Conservation (phyloP, 2,797 vertebrate species). For the Erethizon dorsatum region DNA sequence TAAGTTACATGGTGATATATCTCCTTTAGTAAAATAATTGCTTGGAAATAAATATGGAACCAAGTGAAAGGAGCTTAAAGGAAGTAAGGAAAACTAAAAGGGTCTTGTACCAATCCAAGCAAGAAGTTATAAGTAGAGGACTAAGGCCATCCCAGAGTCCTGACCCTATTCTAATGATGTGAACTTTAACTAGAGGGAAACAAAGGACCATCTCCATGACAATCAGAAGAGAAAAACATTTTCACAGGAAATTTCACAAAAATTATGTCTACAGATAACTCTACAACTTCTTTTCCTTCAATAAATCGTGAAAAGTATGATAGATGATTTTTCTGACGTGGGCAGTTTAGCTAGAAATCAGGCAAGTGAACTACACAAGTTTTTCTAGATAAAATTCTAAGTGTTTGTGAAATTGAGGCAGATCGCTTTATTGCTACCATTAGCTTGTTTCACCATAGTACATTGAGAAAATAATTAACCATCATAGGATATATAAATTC, state of each 20-base stretch:
- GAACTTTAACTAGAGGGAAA: constrained; percentile 44
- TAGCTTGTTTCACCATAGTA: constrained; percentile 13
- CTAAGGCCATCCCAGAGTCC: background rate
- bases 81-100: background rate
- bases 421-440: background rate
- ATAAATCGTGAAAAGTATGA: constrained; percentile 63
- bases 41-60: constrained; percentile 20
- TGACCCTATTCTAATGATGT: background rate
- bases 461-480: constrained; percentile 72
- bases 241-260: background rate
- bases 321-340: constrained; percentile 7
- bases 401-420: background rate
- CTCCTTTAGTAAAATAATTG: constrained; percentile 52
- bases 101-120: background rate
- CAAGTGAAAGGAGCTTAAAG: background rate
- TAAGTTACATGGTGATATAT: constrained; percentile 38
- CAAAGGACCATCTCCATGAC: constrained; percentile 13
- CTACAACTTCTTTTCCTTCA: constrained; percentile 47
- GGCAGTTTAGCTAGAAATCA: background rate
- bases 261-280: constrained; percentile 2
- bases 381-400: constrained; percentile 27
- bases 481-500: background rate
- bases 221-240: constrained; percentile 49
- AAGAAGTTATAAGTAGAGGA: background rate
- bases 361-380: background rate